Evolutionary conservation across 1,140 invertebrate genomes (phyloP), one percentile per base, ranked within the genome.

Genomic region (Rhopalosiphum maidis): DNA sequence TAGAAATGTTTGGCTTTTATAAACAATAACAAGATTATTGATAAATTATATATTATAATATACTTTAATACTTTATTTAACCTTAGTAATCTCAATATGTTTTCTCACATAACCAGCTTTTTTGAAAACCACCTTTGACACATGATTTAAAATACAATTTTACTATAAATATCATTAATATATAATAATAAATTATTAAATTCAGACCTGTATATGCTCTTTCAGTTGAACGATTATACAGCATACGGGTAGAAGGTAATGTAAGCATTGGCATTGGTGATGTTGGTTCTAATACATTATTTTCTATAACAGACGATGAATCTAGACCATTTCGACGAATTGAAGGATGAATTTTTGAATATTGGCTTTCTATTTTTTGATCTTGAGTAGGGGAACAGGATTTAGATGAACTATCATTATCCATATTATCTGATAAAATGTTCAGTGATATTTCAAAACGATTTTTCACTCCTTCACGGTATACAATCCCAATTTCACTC

Each of bases 331-430:
- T 93, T 85, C 90, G 77, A 51, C 90, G 54, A 55, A 48, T 68
- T n/a, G 94, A 90, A 46, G 54, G 51, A 18, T 93, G 37, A 5
- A 94, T 91, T 68, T 51, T 83, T 51, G 85, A 46, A n/a, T 93
- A 89, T 77, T 94, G 82, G 48, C 93, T 93, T 41, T 93, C 94
- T 25, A 82, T 25, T 92, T 92, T 92, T 23, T 85, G 77, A 86
- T 93, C 91, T 54, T 83, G 91, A 54, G 82, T 86, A 25, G 91
- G 77, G 6, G 91, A 93, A 93, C 48, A 86, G 11, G 48, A 93
- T 85, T 93, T 86, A 41, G 91, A 86, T 51, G 82, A 54, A 30
- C 25, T 93, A 93, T 55, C 91, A 93, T 85, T 55, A 3, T 93
- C 82, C 15, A 82, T 51, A 48, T 30, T 83, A 51, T 83, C 90